Percentiles rank a stretch among this genome's conserved stretches.
Evolutionary conservation across 2,888 invertebrate genomes (phyloP).

Genomic region (Aporophyla nigra): DNA sequence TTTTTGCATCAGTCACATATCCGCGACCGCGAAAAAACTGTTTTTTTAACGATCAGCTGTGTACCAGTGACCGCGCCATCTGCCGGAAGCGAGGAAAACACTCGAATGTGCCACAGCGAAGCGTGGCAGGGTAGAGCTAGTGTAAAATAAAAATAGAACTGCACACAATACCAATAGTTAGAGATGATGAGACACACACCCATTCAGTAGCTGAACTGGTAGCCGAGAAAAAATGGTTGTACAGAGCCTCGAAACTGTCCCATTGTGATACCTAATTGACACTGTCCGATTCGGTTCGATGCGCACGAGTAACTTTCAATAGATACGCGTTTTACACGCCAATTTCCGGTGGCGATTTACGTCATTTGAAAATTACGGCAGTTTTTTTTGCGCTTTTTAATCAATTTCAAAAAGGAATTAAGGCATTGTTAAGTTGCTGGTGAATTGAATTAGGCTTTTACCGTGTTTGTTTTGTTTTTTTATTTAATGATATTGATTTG

Average conservation of each 20-base stretch:
- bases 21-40: too few relatives aligned
- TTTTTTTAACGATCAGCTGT: too few relatives aligned
- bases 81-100: too few relatives aligned
- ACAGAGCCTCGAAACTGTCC: slow-evolving; percentile 3
- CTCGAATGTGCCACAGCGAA: too few relatives aligned
- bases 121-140: too few relatives aligned
- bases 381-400: slow-evolving; percentile 26
- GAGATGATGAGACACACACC: neutral
- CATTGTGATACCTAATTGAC: slow-evolving; percentile 48
- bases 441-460: slow-evolving; percentile 17
- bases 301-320: slow-evolving; percentile 78
- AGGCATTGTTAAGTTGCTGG: slow-evolving; percentile 9
- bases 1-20: too few relatives aligned
- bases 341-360: slow-evolving; percentile 79
- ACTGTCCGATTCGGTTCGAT: slow-evolving; percentile 70
- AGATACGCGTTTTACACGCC: slow-evolving; percentile 63
- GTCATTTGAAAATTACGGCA: slow-evolving; percentile 73
- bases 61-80: too few relatives aligned
- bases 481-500: neutral
- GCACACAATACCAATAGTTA: neutral
- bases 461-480: neutral
- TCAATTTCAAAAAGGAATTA: slow-evolving; percentile 32
- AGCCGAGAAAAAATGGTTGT: neutral
- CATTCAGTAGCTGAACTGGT: neutral
- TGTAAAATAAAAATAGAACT: too few relatives aligned